Evolutionary conservation across 2,888 invertebrate species (phyloP), one percentile per base, ranked within the genome.

Genomic region (Chirona hameri): DNA sequence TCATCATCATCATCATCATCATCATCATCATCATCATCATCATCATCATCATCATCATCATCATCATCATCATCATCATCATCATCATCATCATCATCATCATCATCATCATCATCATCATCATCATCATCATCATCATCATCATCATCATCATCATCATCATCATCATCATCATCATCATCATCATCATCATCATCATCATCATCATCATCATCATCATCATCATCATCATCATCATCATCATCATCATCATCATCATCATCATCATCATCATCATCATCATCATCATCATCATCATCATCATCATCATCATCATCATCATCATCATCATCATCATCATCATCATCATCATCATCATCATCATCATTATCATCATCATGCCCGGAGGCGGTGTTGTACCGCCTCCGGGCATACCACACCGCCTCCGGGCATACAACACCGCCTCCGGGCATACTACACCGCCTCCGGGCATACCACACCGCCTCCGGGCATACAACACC

Each of bases 1-100:
- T 65, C n/a, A 65, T n/a, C n/a, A 65, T 65, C n/a, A 65, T 65
- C n/a, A 65, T 65, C 65, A 65, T 65, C n/a, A 65, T 65, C n/a
- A 65, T 65, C n/a, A 65, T 65, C 65, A 65, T 65, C n/a, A 65
- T 65, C 65, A 65, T 65, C n/a, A 65, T 65, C n/a, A 65, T 65
- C 65, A 65, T 65, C 65, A 18, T n/a, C n/a, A 65, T n/a, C 65
- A n/a, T n/a, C n/a, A n/a, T n/a, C n/a, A n/a, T n/a, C n/a, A n/a
- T n/a, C n/a, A 65, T 65, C n/a, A 65, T 65, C n/a, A 65, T 65
- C n/a, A n/a, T n/a, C n/a, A n/a, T n/a, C n/a, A n/a, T n/a, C n/a
- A n/a, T n/a, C n/a, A n/a, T n/a, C n/a, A n/a, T n/a, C n/a, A n/a
- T n/a, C n/a, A n/a, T n/a, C n/a, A n/a, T n/a, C n/a, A n/a, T n/a